Evolutionary conservation across 2,888 invertebrate genomes (phyloP).

Genomic region (Xanthia icteritia): DNA sequence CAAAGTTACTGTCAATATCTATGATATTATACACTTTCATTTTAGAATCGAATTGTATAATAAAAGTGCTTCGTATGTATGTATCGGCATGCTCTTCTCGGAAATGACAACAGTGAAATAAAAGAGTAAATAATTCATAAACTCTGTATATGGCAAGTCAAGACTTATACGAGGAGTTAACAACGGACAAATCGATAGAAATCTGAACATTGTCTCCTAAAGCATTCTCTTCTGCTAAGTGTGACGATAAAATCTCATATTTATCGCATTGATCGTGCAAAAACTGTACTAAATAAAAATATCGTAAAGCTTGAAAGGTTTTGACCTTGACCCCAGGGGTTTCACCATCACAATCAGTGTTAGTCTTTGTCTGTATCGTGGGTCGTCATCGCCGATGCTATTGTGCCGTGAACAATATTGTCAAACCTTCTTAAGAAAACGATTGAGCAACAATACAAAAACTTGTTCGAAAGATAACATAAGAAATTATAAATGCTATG

Average conservation of each 20-base stretch:
- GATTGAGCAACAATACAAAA: slow-evolving; percentile 52
- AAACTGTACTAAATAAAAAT: slow-evolving; percentile 56
- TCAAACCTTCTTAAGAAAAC: slow-evolving; percentile 68
- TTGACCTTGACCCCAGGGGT: slow-evolving; percentile 67
- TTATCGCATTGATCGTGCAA: slow-evolving; percentile 51
- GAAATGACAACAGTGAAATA: slow-evolving; percentile 17
- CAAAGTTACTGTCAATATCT: slow-evolving; percentile 41
- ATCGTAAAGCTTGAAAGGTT: slow-evolving; percentile 59
- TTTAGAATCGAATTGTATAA: slow-evolving; percentile 33
- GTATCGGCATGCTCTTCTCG: slow-evolving; percentile 32
- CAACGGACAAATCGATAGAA: slow-evolving; percentile 36
- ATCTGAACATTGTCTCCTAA: slow-evolving; percentile 38
- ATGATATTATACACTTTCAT: slow-evolving; percentile 59
- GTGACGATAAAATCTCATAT: slow-evolving; percentile 45
- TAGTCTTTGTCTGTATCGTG: slow-evolving; percentile 62
- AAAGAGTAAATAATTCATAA: slow-evolving; percentile 52
- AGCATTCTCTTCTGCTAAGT: slow-evolving; percentile 17
- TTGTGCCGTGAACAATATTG: slow-evolving; percentile 71
- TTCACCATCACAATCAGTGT: slow-evolving; percentile 65
- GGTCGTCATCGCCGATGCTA: slow-evolving; percentile 63
- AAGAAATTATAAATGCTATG: slow-evolving; percentile 46
- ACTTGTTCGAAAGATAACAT: slow-evolving; percentile 43
- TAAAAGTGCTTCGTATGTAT: slow-evolving; percentile 25
- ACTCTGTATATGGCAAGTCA: slow-evolving; percentile 22
- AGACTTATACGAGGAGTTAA: slow-evolving; percentile 12